A percentile compares a stretch with the other conserved stretches of the same genome.
Evolutionary conservation across 2,797 vertebrate genomes (phyloP).

Genomic region (Miichthys miiuy): DNA sequence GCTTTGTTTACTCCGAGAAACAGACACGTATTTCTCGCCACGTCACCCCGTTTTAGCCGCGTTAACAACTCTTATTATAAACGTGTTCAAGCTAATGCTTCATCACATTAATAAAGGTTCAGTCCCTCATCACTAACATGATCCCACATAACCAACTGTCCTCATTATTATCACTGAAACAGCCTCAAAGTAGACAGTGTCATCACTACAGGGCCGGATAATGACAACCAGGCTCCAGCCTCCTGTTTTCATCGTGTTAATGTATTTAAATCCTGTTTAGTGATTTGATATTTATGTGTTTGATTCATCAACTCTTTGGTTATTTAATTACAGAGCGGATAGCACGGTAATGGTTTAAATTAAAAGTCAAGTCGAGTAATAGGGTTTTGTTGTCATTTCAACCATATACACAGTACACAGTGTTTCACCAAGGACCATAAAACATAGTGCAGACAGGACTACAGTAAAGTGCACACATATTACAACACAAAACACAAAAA

Average conservation of each 20-base stretch:
- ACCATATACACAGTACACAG: too few species aligned
- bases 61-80: not conserved
- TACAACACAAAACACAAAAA: too few species aligned
- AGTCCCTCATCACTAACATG: not conserved
- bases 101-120: not conserved
- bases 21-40: conserved; percentile 82
- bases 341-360: not conserved
- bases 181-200: conserved; percentile 9
- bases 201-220: conserved; percentile 8
- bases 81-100: accelerated
- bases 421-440: too few species aligned
- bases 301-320: not conserved
- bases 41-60: conserved; percentile 73
- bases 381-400: too few species aligned
- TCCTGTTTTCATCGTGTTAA: conserved; percentile 22
- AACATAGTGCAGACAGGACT: too few species aligned
- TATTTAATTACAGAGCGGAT: not conserved
- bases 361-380: too few species aligned
- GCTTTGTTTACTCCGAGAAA: conserved; percentile 57
- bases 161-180: not conserved
- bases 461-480: too few species aligned
- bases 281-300: not conserved
- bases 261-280: not conserved
- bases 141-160: not conserved
- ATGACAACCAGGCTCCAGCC: conserved; percentile 16